These are phyloP conservation scores for Geopemphigus sp. DNA, from an alignment of 1,140 invertebrate species.

Conservation along the genomic window DNA sequence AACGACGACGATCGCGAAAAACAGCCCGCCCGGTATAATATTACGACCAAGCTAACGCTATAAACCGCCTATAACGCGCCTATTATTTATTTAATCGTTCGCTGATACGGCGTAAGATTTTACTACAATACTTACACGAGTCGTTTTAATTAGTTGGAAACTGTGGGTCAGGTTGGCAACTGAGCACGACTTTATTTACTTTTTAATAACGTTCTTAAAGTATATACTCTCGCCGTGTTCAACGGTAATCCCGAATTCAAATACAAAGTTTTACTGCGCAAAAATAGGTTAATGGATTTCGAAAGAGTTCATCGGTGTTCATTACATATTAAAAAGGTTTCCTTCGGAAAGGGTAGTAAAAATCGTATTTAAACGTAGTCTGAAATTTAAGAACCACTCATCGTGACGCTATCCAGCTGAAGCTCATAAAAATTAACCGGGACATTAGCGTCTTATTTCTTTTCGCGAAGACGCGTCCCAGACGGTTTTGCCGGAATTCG, in stretches of 20 bases:
- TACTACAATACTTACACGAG: not conserved
- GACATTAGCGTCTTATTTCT: slow-evolving; percentile 32
- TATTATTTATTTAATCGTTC: not conserved
- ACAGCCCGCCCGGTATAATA: no score
- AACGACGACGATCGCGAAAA: no score
- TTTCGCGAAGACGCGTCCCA: not conserved
- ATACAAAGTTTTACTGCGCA: not conserved
- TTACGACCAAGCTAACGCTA: no score
- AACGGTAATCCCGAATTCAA: not conserved
- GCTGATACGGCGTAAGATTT: not conserved
- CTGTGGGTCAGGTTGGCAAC: not conserved
- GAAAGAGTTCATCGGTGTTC: slow-evolving; percentile 26
- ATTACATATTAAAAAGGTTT: slow-evolving; percentile 35
- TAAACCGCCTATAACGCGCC: no score
- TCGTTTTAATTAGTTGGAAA: not conserved
- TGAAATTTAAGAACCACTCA: slow-evolving; percentile 20
- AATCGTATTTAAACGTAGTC: not conserved
- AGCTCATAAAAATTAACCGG: slow-evolving; percentile 14
- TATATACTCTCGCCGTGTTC: not conserved
- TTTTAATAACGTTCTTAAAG: not conserved
- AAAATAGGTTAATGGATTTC: slow-evolving; percentile 36
- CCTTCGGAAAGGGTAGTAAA: not conserved
- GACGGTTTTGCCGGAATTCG: not conserved
- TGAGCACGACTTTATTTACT: not conserved
- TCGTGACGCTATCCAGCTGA: not conserved